phyloP scores from a whole-genome alignment of 37 sponge, comb jelly and placozoan genomes.

The Lycopodina hypogea region DNA sequence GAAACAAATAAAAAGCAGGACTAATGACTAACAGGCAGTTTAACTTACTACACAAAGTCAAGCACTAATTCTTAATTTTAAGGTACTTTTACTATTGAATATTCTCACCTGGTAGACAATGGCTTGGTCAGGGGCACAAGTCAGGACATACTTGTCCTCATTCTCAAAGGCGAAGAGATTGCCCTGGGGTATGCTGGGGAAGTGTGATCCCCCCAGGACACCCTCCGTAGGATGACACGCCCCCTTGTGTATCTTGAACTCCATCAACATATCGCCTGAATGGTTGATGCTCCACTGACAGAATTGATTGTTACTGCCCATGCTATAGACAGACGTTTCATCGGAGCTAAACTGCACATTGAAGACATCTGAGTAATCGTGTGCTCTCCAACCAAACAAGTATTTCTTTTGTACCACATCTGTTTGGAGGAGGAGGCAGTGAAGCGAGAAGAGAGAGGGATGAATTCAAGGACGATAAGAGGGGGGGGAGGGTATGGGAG shows the following conservation, averaged over 20 bases:
- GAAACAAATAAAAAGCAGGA: no score
- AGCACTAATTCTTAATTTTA: no score
- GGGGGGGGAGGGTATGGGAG: no score
- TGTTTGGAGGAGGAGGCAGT: not conserved
- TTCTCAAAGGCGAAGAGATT: conserved; percentile 77
- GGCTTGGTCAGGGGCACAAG: conserved; percentile 56
- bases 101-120: conserved; percentile 66
- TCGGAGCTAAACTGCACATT: conserved; percentile 89
- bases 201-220: conserved; percentile 14
- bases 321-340: conserved; percentile 85
- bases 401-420: conserved; percentile 70
- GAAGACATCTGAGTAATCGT: conserved; percentile 65
- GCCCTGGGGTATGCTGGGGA: conserved; percentile 43
- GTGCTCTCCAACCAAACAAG: conserved; percentile 88
- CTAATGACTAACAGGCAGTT: no score
- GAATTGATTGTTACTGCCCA: conserved; percentile 72
- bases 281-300: conserved; percentile 76
- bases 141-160: conserved; percentile 71
- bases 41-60: no score
- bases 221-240: conserved; percentile 45
- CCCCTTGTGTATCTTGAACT: conserved; percentile 32
- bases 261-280: conserved; percentile 46
- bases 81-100: no score
- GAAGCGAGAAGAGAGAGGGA: not conserved
- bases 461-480: not conserved